Conservation (phyloP, 1,140 invertebrate species). For the Gonioctena quinquepunctata region DNA sequence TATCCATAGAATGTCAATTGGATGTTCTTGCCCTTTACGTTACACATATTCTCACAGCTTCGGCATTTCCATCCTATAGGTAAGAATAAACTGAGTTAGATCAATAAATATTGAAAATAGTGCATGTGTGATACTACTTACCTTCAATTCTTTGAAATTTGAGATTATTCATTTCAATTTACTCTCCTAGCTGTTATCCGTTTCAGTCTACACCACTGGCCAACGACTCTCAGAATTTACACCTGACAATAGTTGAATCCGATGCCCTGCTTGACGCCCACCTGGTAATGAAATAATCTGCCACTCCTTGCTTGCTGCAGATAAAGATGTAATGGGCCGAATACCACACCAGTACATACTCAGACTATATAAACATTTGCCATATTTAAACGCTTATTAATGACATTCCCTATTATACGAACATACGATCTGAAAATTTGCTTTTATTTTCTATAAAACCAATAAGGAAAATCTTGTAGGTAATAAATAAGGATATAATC, state of each 20-base stretch:
- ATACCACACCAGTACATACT: conserved; percentile 34
- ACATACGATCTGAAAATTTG: conserved; percentile 4
- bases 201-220: conserved; percentile 11
- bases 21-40: no score
- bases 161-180: no score
- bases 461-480: not conserved
- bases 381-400: conserved; percentile 38
- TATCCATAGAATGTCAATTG: no score
- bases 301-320: conserved; percentile 47
- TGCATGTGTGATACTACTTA: no score
- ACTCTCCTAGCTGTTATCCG: no score
- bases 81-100: no score
- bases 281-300: conserved; percentile 53
- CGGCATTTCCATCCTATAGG: no score
- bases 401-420: conserved; percentile 18
- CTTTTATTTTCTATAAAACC: conserved; percentile 3
- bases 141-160: no score
- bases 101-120: no score
- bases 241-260: conserved; percentile 50
- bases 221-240: conserved; percentile 45
- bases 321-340: conserved; percentile 52
- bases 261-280: conserved; percentile 47
- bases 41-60: no score
- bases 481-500: not conserved
- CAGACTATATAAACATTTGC: conserved; percentile 19